Evolutionary conservation across 2,113 vertebrate species (phyloP), one percentile per base, ranked within the genome.

Genomic region (Channa argus): DNA sequence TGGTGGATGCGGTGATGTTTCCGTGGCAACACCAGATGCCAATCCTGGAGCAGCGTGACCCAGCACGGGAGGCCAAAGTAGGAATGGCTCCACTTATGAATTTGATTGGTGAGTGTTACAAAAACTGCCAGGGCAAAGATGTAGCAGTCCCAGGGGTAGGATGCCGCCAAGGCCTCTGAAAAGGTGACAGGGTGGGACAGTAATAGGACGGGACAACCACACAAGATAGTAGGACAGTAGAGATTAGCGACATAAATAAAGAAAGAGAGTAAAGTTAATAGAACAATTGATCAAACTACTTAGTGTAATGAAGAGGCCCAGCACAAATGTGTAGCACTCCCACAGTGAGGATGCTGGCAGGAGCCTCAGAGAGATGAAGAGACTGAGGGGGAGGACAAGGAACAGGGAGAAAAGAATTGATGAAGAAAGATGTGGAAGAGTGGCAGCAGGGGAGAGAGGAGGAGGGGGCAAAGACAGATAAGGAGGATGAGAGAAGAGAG

Each of bases 11-110:
- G 93, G 76, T 94, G 94, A 81, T 95, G 94, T 83, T 93, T 94
- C 70, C 90, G 87, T 66, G 94, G 94, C 83, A 95, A 90, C 87
- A 95, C 90, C 76, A 95, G 60, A 78, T 94, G 94, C 81, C 91
- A 92, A 80, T 94, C 91, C 89, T 95, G 94, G 55, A 95, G 89
- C 63, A 93, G 77, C 5, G 63, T 93, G 85, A 95, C 94, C 93
- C 93, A 94, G 71, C 79, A 71, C 0, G 94, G 94, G 70, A 94
- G 91, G 38, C 91, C 93, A 0, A 95, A 94, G 90, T 94, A 94
- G 6, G 93, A 93, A 87, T 95, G 94, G 34, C 94, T 94, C 94
- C 94, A 95, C 84, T 94, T 94, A 39, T 95, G 94, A 24, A 95
- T 95, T 88, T 95, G 94, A 89, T 95, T 95, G 86, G 94, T 95